phyloP scores from a whole-genome alignment of 2,797 vertebrate genomes.

The Loriculus beryllinus region DNA sequence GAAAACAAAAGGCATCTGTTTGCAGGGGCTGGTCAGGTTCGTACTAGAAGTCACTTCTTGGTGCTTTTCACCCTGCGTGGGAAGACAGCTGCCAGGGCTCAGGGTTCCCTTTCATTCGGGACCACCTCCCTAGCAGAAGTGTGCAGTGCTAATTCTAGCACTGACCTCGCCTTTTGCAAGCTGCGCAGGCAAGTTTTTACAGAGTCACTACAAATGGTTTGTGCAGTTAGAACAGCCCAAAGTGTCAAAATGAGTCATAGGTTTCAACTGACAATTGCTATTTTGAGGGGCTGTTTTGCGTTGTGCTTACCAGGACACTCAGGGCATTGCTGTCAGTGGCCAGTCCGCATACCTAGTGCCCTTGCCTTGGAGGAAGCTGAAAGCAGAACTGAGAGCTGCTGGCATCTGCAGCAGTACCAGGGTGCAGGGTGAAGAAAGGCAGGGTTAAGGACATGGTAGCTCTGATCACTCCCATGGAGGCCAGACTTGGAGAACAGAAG shows the following conservation, averaged over 20 bases:
- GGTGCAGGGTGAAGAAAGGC: background rate
- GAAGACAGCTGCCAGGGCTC: conserved; percentile 17
- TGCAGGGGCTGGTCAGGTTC: conserved; percentile 41
- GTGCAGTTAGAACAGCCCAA: background rate
- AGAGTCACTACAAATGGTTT: conserved; percentile 2
- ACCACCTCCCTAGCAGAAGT: background rate
- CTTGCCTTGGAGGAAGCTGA: background rate
- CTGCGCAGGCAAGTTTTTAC: background rate
- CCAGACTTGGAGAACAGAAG: background rate
- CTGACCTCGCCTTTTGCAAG: background rate
- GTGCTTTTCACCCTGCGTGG: conserved; percentile 46
- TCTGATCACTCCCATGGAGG: background rate
- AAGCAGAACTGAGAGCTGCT: background rate
- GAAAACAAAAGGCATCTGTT: conserved; percentile 63
- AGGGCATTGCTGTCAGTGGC: background rate
- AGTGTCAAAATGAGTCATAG: conserved; percentile 10
- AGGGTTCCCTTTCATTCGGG: conserved; percentile 4
- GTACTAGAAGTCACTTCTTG: conserved; percentile 60
- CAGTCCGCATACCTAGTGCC: fast-evolving
- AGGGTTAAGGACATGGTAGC: background rate
- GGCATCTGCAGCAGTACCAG: background rate
- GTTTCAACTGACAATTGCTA: conserved; percentile 25
- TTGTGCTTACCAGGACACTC: background rate
- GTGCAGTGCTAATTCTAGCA: background rate
- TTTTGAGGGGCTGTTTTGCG: conserved; percentile 8